Base-by-base conservation (phyloP, 1,140 invertebrate genomes). In the Agraylea sexmaculata region DNA sequence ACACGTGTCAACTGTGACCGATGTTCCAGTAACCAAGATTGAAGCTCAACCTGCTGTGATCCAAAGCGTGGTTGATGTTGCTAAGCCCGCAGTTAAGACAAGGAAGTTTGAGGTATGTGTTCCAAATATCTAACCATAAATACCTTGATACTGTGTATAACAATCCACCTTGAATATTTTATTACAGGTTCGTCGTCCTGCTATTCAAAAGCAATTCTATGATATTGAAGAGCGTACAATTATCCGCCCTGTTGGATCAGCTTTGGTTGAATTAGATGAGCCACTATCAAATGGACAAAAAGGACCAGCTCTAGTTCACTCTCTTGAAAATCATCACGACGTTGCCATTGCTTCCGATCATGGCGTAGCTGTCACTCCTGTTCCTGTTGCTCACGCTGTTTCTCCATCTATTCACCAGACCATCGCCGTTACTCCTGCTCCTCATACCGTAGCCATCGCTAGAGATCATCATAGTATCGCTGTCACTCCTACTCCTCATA, bases 181-280 rank as follows among this genome's bases (percentile, higher is more conserved):
- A 10, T 27, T 40, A 6, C 19, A 74, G 60, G 64, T 77, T 0
- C 68, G 75, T 41, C 66, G 75, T 31, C 75, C 75, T 43, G 75
- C 74, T 19, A 73, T 77, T 36, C 70, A 75, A 42, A 76, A 77
- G 53, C 70, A 77, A 51, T 77, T 77, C 55, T 77, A 74, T 51
- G 75, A 77, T 46, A 73, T 77, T 40, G 75, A 77, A 52, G 70
- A 77, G 51, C 65, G 71, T 17, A 66, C 73, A 6, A 65, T 75
- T 4, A 64, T 77, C 15, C 66, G 74, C n/a, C 74, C 74, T 2
- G 73, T 72, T 2, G 75, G 74, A 13, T 74, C 72, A 1, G 65
- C 74, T 18, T 63, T 77, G 4, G 63, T 77, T 1, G 75, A 77
- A 46, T 53, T 77, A 0, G 71, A 74, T 32, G 66, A 73, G 39